A percentile compares a stretch with the other conserved stretches of the same genome.
These are phyloP conservation scores for Tachysurus vachellii DNA, from an alignment of 2,113 vertebrate genomes.

Conservation along the genomic window DNA sequence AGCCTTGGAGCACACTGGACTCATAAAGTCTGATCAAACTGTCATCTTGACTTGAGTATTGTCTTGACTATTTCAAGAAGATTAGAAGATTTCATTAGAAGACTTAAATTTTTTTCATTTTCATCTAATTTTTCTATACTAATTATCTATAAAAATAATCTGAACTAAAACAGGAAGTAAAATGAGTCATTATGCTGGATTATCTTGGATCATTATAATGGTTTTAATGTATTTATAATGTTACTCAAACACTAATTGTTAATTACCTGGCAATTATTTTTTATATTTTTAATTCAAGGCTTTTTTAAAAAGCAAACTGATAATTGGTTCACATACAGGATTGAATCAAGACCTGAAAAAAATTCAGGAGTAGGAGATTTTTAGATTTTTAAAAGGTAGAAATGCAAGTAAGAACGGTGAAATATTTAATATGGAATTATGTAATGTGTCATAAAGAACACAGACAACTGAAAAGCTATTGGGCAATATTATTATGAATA, in stretches of 20 bases:
- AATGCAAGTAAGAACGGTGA: background rate
- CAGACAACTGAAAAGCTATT: background rate
- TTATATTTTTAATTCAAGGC: background rate
- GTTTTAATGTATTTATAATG: background rate
- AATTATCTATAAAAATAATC: background rate
- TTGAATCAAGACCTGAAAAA: background rate
- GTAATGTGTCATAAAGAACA: background rate
- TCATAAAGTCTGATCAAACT: slow-evolving; percentile 20
- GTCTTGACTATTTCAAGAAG: slow-evolving; percentile 4
- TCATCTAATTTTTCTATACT: background rate
- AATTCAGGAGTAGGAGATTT: background rate
- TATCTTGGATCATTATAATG: background rate
- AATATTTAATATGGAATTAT: background rate
- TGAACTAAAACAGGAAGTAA: background rate
- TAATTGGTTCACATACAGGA: background rate
- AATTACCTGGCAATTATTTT: background rate
- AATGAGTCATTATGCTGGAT: background rate
- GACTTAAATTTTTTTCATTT: background rate
- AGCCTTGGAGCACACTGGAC: slow-evolving; percentile 51
- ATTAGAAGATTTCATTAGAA: background rate
- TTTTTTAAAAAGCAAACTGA: background rate
- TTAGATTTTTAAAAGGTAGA: background rate
- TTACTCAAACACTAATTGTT: background rate
- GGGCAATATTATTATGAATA: background rate
- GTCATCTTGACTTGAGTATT: background rate